Conservation (phyloP, 2,113 vertebrate species). For the Cricetomys ansorgei region DNA sequence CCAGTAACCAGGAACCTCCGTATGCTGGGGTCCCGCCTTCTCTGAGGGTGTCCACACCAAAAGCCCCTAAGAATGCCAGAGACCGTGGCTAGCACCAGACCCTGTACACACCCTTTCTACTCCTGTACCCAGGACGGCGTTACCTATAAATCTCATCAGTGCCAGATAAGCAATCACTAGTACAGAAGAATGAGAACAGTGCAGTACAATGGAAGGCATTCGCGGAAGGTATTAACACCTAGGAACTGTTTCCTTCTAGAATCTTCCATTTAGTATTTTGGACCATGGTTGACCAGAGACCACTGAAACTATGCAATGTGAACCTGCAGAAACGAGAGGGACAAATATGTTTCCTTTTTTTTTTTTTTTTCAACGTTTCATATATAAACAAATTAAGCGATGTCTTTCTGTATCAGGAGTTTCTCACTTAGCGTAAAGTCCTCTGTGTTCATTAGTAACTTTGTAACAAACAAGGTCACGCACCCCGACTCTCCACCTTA, state of each 20-base stretch:
- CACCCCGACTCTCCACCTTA: not conserved
- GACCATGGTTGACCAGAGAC: not conserved
- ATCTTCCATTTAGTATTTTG: not conserved
- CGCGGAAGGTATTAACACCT: too few relatives aligned
- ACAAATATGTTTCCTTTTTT: not conserved
- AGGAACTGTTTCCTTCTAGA: not conserved
- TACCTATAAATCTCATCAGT: not conserved
- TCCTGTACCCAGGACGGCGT: not conserved
- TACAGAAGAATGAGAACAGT: not conserved
- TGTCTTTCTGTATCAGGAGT: not conserved
- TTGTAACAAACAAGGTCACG: not conserved
- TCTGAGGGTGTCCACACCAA: not conserved
- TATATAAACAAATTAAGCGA: accelerated
- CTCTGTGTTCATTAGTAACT: not conserved
- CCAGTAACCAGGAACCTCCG: not conserved
- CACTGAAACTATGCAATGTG: not conserved
- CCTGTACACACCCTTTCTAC: too few relatives aligned
- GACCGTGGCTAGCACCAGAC: not conserved
- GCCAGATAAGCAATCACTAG: not conserved
- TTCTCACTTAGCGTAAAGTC: too few relatives aligned
- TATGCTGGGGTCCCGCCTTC: not conserved
- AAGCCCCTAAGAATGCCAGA: too few relatives aligned
- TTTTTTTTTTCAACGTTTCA: not conserved
- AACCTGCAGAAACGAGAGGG: not conserved
- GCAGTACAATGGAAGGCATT: not conserved